phyloP scores from a whole-genome alignment of 2,888 invertebrate species.

The Agrenia bidenticulata region DNA sequence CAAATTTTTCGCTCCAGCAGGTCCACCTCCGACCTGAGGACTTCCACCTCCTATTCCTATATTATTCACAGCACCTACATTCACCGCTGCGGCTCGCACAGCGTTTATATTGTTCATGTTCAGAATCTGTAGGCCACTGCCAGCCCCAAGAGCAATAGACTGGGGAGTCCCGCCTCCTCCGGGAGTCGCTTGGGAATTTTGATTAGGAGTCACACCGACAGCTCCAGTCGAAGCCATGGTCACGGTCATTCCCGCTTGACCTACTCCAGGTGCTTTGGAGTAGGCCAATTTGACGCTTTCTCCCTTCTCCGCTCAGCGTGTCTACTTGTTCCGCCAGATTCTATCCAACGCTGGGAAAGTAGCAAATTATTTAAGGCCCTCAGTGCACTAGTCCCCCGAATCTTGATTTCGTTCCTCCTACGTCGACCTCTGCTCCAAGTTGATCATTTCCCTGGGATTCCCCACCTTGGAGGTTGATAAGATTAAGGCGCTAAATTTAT shows the following conservation, averaged over 20 bases:
- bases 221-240: constrained; percentile 28
- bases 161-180: constrained; percentile 3
- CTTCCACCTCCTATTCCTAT: constrained; percentile 35
- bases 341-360: too few relatives aligned
- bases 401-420: constrained; percentile 13
- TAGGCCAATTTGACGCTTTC: too few relatives aligned
- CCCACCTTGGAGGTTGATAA: constrained; percentile 8
- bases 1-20: constrained; percentile 72
- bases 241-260: constrained; percentile 17
- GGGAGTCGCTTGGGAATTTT: neutral
- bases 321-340: constrained; percentile 33
- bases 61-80: constrained; percentile 43
- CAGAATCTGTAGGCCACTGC: constrained; percentile 43
- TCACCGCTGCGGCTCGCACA: constrained; percentile 33
- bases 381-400: too few relatives aligned
- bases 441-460: constrained; percentile 2
- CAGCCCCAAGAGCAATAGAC: constrained; percentile 37
- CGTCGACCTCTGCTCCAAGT: neutral
- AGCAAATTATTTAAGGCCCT: neutral
- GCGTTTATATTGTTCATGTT: constrained; percentile 51
- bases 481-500: too few relatives aligned
- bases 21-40: constrained; percentile 60
- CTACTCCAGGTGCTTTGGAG: constrained; percentile 21
- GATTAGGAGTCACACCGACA: constrained; percentile 3
- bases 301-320: constrained; percentile 23